Evolutionary conservation across 2,113 vertebrate species (phyloP), one percentile per base, ranked within the genome.

Genomic region (Myotis brandtii): DNA sequence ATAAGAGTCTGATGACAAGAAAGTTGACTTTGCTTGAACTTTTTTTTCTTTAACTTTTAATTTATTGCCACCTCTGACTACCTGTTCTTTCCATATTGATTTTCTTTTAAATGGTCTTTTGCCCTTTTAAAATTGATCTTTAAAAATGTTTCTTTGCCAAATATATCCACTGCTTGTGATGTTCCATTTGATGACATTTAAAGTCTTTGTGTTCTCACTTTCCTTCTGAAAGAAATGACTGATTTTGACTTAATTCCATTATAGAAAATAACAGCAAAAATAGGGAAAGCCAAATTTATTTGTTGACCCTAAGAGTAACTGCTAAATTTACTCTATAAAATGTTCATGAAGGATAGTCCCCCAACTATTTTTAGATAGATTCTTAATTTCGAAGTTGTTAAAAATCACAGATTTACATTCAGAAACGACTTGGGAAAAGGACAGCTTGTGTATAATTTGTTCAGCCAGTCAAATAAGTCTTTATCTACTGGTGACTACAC

Each of bases 61-160:
- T 95, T 93, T 79, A 93, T 89, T 91, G 40, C 32, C 73, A 86
- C 70, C 95, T 77, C 88, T 83, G 37, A 70, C 72, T 92, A 93
- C 62, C 66, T 90, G 82, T 90, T 91, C 86, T 94, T 92, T 92
- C 62, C 50, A 81, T 85, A 95, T 90, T 95, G 91, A 96, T 96
- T 95, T 97, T 95, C 80, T 92, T 96, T 95, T 91, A 95, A 95
- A 87, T 88, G 73, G 66, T 86, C 86, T 95, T 95, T 93, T 96
- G 93, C 70, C 86, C 94, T 97, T 97, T 97, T 54, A 77, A 96
- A 93, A 96, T 56, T 83, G 79, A 93, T 87, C 77, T 96, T 73
- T 62, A 79, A 95, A 94, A 94, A 66, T 43, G 54, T 82, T 91
- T 77, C 93, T 91, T 93, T 80, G 81, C 50, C 79, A 96, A 95